Conservation (phyloP, 2,797 vertebrate genomes). For the Myotis findleyi region DNA sequence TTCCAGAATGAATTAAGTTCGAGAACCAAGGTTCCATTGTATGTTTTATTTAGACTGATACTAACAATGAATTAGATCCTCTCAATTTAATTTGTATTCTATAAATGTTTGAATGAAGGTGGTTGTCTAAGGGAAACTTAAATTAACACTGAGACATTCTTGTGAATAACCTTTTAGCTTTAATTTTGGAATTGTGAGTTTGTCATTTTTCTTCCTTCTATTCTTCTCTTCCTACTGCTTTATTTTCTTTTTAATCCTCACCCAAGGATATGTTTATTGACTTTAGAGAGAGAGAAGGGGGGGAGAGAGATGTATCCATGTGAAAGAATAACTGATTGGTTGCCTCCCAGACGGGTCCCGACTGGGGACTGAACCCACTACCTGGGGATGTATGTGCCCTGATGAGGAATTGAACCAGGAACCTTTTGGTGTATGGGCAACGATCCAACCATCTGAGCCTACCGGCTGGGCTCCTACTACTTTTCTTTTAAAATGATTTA, state of each 20-base stretch:
- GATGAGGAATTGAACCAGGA: neutral
- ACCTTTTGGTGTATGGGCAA: neutral
- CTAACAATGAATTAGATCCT: neutral
- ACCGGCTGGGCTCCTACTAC: neutral
- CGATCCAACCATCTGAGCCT: neutral
- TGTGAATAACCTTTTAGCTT: constrained; percentile 1
- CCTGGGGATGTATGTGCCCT: neutral
- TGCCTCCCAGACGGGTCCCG: neutral
- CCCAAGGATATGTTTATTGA: neutral
- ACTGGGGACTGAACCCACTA: neutral
- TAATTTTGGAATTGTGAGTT: constrained; percentile 43
- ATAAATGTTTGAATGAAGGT: constrained; percentile 21
- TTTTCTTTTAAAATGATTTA: constrained; percentile 3
- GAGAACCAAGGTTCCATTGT: neutral
- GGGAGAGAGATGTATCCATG: neutral
- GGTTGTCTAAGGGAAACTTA: neutral
- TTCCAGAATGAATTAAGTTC: neutral
- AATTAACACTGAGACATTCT: constrained; percentile 6
- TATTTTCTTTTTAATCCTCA: neutral
- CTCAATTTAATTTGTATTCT: neutral
- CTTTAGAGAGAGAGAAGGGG: neutral
- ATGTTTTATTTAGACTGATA: constrained; percentile 48
- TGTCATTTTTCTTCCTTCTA: neutral
- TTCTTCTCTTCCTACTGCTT: neutral
- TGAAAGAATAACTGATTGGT: neutral